Percentiles rank a stretch among this genome's conserved stretches.
Evolutionary conservation across 2,797 vertebrate species (phyloP).

Genomic region (Anomalospiza imberbis): DNA sequence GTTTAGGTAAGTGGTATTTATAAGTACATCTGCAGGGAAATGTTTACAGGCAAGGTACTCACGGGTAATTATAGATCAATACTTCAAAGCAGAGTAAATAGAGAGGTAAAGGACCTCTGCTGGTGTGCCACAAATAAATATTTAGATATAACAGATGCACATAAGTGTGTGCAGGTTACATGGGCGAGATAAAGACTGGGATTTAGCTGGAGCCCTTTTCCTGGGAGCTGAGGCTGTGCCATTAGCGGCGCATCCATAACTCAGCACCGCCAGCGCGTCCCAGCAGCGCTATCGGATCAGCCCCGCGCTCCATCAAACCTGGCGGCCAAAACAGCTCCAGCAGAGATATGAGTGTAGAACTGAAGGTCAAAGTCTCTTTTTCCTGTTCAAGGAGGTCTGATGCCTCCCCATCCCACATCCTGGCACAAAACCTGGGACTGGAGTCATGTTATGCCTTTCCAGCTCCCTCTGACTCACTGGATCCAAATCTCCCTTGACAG

Average conservation of each 20-base stretch:
- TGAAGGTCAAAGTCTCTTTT: background rate
- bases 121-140: constrained; percentile 42
- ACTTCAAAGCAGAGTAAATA: constrained; percentile 53
- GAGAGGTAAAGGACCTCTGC: constrained; percentile 46
- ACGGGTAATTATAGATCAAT: constrained; percentile 53
- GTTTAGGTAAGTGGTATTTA: constrained; percentile 59
- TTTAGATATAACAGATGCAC: constrained; percentile 19
- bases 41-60: constrained; percentile 52
- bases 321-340: background rate
- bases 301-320: background rate
- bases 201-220: constrained; percentile 15
- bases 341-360: background rate
- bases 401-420: background rate
- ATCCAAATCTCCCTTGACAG: background rate
- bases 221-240: background rate
- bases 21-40: constrained; percentile 48
- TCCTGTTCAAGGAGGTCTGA: background rate
- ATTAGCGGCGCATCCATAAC: background rate
- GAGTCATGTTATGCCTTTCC: accelerated
- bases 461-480: background rate
- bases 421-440: background rate
- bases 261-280: background rate
- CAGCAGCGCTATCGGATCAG: background rate
- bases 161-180: background rate
- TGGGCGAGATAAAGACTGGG: background rate